Conservation (phyloP, 1,140 invertebrate species). For the Drosophila pachea region DNA sequence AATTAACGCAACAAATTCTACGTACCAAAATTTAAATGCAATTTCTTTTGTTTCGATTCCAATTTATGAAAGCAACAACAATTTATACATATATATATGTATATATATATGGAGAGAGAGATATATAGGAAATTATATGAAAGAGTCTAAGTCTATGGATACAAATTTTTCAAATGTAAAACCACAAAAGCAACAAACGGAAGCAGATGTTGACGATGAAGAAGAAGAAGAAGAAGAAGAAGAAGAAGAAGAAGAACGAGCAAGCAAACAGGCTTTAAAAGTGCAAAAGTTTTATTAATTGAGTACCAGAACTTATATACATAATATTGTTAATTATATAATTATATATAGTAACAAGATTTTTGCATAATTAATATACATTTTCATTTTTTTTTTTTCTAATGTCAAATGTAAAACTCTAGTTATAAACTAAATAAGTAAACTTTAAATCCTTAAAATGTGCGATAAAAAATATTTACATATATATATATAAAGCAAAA, state of each 20-base stretch:
- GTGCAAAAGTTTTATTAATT: conserved; percentile 65
- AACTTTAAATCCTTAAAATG: conserved; percentile 45
- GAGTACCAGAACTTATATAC: conserved; percentile 65
- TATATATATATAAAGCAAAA: conserved; percentile 9
- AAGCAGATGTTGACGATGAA: neutral
- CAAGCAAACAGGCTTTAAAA: conserved; percentile 56
- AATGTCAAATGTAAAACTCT: conserved; percentile 71
- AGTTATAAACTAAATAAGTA: conserved; percentile 67
- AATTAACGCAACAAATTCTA: conserved; percentile 28
- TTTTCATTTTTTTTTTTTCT: conserved; percentile 64
- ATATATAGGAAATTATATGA: conserved; percentile 8
- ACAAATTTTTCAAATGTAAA: conserved; percentile 46
- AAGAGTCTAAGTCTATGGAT: conserved; percentile 51
- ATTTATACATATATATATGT: neutral
- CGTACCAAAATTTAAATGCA: conserved; percentile 32
- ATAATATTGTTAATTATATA: conserved; percentile 41
- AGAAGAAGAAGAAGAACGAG: neutral
- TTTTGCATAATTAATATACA: conserved; percentile 62
- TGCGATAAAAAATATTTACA: conserved; percentile 26
- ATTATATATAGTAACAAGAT: conserved; percentile 50
- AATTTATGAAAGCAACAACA: conserved; percentile 48
- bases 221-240: neutral
- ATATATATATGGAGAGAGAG: no score
- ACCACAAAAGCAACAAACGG: conserved; percentile 25
- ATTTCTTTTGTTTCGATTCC: conserved; percentile 53